Evolutionary conservation across 53 echinoderm and acorn worm species (phyloP).

Genomic region (Arbacia lixula): DNA sequence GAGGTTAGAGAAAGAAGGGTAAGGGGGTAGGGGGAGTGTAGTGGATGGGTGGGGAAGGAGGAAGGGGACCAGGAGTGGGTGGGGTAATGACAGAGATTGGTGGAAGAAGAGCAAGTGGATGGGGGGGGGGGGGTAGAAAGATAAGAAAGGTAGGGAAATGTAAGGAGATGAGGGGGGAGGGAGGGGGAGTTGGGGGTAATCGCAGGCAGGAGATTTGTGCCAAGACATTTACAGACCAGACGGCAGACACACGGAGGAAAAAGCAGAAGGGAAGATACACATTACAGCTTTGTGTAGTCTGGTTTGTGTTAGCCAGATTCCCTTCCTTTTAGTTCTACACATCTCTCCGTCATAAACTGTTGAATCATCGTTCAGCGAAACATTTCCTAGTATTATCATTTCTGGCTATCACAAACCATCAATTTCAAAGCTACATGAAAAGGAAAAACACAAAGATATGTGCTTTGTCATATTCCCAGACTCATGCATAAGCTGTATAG

Average conservation of each 20-base stretch:
- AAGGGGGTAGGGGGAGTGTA: not conserved
- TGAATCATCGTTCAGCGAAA: too few relatives aligned
- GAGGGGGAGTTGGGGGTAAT: not conserved
- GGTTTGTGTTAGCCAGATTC: conserved; percentile 3
- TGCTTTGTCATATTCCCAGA: too few relatives aligned
- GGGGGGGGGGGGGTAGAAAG: not conserved
- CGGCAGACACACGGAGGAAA: not conserved
- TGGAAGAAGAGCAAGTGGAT: not conserved
- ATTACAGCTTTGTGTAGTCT: not conserved
- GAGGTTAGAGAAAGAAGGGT: not conserved
- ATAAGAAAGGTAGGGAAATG: not conserved
- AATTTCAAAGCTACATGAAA: too few relatives aligned
- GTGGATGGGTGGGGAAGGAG: not conserved
- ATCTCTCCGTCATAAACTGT: too few relatives aligned
- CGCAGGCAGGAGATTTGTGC: not conserved
- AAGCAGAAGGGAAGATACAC: not conserved
- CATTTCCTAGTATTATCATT: too few relatives aligned
- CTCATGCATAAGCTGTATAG: too few relatives aligned
- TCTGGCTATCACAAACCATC: too few relatives aligned
- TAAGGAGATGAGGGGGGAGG: not conserved
- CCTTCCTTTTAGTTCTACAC: too few relatives aligned
- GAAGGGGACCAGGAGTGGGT: not conserved
- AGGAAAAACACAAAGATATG: too few relatives aligned
- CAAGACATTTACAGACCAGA: not conserved
- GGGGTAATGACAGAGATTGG: not conserved